Evolutionary conservation across 2,888 invertebrate species (phyloP).

Genomic region (Sphaeridia pumilis): DNA sequence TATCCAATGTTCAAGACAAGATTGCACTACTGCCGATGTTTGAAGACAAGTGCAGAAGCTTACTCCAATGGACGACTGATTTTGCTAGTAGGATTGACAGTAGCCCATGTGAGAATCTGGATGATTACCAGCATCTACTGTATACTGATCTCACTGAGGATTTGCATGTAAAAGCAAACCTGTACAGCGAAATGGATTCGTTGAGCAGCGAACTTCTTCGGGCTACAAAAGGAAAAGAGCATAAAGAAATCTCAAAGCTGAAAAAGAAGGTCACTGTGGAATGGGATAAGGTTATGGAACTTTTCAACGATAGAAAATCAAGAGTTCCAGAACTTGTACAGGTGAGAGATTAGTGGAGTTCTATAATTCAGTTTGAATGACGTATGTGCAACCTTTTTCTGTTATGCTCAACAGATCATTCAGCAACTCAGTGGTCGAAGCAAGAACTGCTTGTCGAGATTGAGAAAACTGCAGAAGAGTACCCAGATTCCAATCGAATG

Average conservation of each 20-base stretch:
- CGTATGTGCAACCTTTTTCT: not conserved
- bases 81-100: slow-evolving; percentile 27
- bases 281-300: slow-evolving; percentile 46
- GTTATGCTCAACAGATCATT: slow-evolving; percentile 46
- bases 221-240: slow-evolving; percentile 29
- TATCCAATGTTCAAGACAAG: slow-evolving; percentile 61
- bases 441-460: slow-evolving; percentile 57
- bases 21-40: slow-evolving; percentile 59
- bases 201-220: slow-evolving; percentile 55
- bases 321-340: slow-evolving; percentile 52
- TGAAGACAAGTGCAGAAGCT: slow-evolving; percentile 41
- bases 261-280: slow-evolving; percentile 53
- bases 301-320: slow-evolving; percentile 44
- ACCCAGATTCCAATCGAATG: slow-evolving; percentile 56
- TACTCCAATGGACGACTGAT: slow-evolving; percentile 29
- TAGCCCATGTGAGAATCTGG: slow-evolving; percentile 22
- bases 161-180: slow-evolving; percentile 18
- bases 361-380: too few relatives aligned
- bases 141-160: slow-evolving; percentile 23
- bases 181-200: slow-evolving; percentile 51
- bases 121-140: slow-evolving; percentile 26
- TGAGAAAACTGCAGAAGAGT: slow-evolving; percentile 59
- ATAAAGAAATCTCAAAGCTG: slow-evolving; percentile 40
- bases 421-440: slow-evolving; percentile 58
- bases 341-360: too few relatives aligned